These are phyloP conservation scores for Zootermopsis nevadensis DNA, from an alignment of 2,888 invertebrate species.

Conservation along the genomic window DNA sequence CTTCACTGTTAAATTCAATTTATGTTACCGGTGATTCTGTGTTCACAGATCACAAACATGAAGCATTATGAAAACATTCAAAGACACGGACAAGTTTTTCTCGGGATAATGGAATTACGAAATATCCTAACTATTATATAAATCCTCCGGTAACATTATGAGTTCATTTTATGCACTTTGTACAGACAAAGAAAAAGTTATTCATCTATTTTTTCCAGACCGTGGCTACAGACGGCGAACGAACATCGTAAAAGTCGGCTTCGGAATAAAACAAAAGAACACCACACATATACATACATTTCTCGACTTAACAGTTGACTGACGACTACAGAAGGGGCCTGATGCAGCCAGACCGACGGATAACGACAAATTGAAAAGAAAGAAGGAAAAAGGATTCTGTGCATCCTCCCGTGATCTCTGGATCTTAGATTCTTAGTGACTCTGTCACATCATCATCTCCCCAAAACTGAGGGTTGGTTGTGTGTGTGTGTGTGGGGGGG, in stretches of 20 bases:
- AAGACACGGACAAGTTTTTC: too few species aligned
- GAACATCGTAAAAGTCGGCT: neutral
- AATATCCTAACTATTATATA: too few species aligned
- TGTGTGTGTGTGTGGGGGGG: neutral
- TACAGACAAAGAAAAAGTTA: too few species aligned
- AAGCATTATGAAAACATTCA: too few species aligned
- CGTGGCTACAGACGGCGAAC: neutral
- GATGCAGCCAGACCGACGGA: neutral
- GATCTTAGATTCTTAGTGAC: neutral
- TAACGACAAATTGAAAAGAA: neutral
- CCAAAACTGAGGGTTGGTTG: neutral
- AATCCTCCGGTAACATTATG: too few species aligned
- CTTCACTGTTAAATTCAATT: too few species aligned
- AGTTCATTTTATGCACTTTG: too few species aligned
- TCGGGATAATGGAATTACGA: too few species aligned
- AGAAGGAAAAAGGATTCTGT: neutral
- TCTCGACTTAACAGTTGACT: neutral
- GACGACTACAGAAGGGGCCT: neutral
- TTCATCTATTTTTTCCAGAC: too few species aligned
- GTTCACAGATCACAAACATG: too few species aligned
- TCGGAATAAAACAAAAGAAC: neutral
- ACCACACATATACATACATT: neutral
- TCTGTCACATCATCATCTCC: neutral
- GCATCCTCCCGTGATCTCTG: constrained; percentile 6
- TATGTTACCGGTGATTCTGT: too few species aligned